Evolutionary conservation across 2,113 vertebrate species (phyloP), one percentile per base, ranked within the genome.

Genomic region (Melanerpes formicivorus): DNA sequence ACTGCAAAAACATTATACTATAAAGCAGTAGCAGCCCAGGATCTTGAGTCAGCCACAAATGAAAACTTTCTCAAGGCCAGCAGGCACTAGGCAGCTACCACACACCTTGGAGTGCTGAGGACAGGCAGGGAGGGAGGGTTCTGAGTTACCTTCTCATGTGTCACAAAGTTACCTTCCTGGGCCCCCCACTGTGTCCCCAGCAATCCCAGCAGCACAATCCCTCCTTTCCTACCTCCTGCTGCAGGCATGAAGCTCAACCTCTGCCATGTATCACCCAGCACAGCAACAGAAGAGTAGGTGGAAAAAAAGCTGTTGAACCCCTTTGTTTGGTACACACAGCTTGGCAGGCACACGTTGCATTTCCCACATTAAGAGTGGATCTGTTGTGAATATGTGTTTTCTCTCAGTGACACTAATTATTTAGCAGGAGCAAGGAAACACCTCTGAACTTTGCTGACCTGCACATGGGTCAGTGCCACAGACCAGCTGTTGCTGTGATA

Each of bases 101-200:
- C 40, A 34, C 64, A 34, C 19, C 60, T 34, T 29, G 3, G 3
- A 74, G 63, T 0, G 8, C 52, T 6, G 13, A 77, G n/a, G 72
- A 30, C 50, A 50, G 52, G 0, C 2, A 85, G 18, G 50, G 17
- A 65, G 19, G 29, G n/a, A 29, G 22, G 18, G 21, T 29, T 87
- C 27, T 18, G 66, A 46, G 74, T 50, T 9, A 58, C 79, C 54
- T 32, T 29, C 54, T 5, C 3, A 16, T 42, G 14, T n/a, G 56
- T 17, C 50, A 64, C 40, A 46, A 12, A n/a, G n/a, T 10, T 6
- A 8, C 29, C 58, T 52, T 60, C 59, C 37, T 3, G 2, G 27
- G 29, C 14, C 15, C 0, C 22, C 15, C 1, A 0, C 34, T 13
- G 16, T 12, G 55, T 9, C 50, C 32, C 44, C 1, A 0, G 18